Percentiles rank a stretch among this genome's conserved stretches.
phyloP scores from a whole-genome alignment of 2,797 vertebrate species.

The Megaceryle alcyon region DNA sequence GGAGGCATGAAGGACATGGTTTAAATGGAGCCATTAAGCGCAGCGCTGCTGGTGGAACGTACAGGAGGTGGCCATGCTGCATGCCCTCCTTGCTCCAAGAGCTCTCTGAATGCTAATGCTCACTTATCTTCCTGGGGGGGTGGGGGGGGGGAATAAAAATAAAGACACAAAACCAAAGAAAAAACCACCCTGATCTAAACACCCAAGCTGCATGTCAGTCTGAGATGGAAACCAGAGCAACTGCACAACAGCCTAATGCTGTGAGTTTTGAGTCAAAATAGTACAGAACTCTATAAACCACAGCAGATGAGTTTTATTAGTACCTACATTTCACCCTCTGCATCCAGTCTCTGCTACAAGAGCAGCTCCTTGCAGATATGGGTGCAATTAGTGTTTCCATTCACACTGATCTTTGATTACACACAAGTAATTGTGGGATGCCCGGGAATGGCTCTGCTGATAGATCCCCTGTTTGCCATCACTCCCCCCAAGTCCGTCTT shows the following conservation, averaged over 20 bases:
- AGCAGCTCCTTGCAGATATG: not conserved
- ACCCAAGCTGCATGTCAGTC: not conserved
- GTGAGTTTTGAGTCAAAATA: not conserved
- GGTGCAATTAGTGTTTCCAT: not conserved
- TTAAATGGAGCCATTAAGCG: not conserved
- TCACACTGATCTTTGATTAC: not conserved
- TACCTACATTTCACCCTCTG: not conserved
- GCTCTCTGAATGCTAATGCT: not conserved
- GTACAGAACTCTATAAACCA: not conserved
- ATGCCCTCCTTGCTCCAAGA: not conserved
- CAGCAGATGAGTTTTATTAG: not conserved
- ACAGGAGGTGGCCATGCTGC: not conserved
- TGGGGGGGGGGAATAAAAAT: too few species aligned
- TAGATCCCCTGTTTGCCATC: not conserved
- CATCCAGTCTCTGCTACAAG: not conserved
- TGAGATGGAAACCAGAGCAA: not conserved
- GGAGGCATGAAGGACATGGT: not conserved
- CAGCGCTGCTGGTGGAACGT: rapidly evolving
- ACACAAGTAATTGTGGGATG: not conserved
- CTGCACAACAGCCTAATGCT: not conserved
- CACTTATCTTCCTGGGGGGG: not conserved
- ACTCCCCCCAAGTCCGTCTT: not conserved
- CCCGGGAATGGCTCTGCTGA: not conserved
- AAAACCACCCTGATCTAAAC: not conserved
- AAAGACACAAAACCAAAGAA: not conserved